Percentiles rank a stretch among this genome's conserved stretches.
Evolutionary conservation across 2,113 vertebrate species (phyloP).

Genomic region (rat (Rattus norvegicus)): GRCr8 NC_086023.1:131725501-131726000

Average conservation of each 20-base stretch:
- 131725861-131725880: background rate
- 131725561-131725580: background rate
- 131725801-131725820: background rate
- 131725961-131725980: background rate
- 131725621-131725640: background rate
- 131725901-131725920: background rate
- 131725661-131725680: background rate
- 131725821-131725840: background rate
- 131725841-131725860: background rate
- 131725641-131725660: background rate
- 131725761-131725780: background rate
- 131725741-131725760: constrained; percentile 26
- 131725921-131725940: constrained; percentile 16
- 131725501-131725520: background rate
- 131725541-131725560: background rate
- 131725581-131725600: background rate
- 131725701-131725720: background rate
- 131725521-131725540: background rate
- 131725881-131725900: background rate
- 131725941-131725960: constrained; percentile 24
- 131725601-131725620: background rate
- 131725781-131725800: background rate
- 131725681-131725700: background rate
- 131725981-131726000: background rate
- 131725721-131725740: background rate